Evolutionary conservation across 2,797 vertebrate genomes (phyloP).

Genomic region (Phataginus tetradactyla): DNA sequence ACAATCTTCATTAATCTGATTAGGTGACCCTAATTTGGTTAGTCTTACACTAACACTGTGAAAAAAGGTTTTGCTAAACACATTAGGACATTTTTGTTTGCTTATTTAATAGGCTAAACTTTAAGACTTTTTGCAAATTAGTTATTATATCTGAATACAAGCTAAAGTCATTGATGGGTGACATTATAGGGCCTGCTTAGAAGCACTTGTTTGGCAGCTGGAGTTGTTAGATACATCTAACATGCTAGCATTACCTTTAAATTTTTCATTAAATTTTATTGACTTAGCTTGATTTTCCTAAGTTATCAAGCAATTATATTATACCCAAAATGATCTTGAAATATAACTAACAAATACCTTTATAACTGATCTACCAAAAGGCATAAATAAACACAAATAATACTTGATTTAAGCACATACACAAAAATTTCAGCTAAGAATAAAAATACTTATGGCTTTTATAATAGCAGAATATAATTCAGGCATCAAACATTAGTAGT

Average conservation of each 20-base stretch:
- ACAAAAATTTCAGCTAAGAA: not conserved
- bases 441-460: constrained; percentile 45
- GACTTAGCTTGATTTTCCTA: constrained; percentile 23
- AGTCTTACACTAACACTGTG: not conserved
- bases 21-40: not conserved
- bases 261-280: constrained; percentile 19
- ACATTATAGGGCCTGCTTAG: not conserved
- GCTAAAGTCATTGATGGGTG: not conserved
- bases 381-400: not conserved
- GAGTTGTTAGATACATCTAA: not conserved
- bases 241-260: not conserved
- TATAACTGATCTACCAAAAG: not conserved
- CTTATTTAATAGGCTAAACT: not conserved
- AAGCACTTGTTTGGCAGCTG: not conserved
- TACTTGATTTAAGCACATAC: not conserved
- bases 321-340: not conserved
- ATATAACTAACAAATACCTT: constrained; percentile 15
- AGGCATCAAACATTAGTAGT: not conserved
- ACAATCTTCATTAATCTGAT: not conserved
- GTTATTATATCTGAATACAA: constrained; percentile 29
- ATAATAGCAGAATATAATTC: constrained; percentile 10
- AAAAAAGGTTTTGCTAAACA: constrained; percentile 34
- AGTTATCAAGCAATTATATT: constrained; percentile 51
- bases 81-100: not conserved
- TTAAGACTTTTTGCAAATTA: constrained; percentile 29